Conservation (phyloP, 2,888 invertebrate species). For the Strigamia transsilvanica region DNA sequence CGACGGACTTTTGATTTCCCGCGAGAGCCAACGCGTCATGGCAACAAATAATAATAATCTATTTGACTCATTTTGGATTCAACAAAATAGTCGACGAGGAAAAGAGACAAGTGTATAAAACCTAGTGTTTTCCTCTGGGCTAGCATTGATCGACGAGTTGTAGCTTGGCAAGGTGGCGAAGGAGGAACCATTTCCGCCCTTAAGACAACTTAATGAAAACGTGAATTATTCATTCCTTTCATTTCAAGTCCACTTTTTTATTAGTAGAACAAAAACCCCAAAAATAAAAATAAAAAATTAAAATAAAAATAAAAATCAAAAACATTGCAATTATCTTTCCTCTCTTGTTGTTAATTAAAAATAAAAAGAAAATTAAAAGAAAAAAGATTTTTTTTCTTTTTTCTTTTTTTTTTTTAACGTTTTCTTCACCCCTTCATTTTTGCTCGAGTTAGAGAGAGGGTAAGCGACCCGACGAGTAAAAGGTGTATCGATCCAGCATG, state of each 20-base stretch:
- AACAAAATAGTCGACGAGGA: constrained; percentile 35
- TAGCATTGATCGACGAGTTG: constrained; percentile 32
- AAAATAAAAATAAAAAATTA: too few species aligned
- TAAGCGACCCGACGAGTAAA: constrained; percentile 48
- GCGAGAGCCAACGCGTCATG: constrained; percentile 42
- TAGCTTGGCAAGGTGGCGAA: constrained; percentile 5
- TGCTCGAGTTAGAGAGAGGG: constrained; percentile 31
- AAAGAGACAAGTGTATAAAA: constrained; percentile 32
- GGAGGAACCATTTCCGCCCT: constrained; percentile 22
- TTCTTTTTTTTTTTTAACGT: not conserved
- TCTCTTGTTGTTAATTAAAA: too few species aligned
- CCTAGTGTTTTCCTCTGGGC: constrained; percentile 23
- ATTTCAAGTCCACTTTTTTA: constrained; percentile 8
- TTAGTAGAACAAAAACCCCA: not conserved
- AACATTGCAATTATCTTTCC: too few species aligned
- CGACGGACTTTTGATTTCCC: constrained; percentile 45
- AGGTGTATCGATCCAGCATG: constrained; percentile 33
- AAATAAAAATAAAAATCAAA: too few species aligned
- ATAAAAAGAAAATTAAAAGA: too few species aligned
- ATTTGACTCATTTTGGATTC: constrained; percentile 48
- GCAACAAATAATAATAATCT: constrained; percentile 49
- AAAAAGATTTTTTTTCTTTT: too few species aligned
- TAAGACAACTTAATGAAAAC: constrained; percentile 46
- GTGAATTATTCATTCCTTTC: constrained; percentile 29
- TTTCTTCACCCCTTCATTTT: constrained; percentile 32